phyloP scores from a whole-genome alignment of 2,113 vertebrate species.

The Suricata suricatta region DNA sequence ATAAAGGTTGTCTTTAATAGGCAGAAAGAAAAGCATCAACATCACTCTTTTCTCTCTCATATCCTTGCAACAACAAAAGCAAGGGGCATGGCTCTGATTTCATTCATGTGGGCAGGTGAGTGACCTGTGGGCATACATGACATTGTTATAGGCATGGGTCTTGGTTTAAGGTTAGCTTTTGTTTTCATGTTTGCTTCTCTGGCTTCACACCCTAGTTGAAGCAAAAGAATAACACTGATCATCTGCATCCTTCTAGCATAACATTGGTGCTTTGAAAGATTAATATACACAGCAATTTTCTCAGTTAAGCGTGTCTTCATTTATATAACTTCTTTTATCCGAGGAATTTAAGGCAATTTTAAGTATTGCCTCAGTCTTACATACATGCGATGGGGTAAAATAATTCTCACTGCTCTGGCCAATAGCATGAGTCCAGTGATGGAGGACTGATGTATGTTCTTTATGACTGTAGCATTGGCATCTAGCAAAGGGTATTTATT shows the following conservation, averaged over 20 bases:
- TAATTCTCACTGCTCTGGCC: neutral
- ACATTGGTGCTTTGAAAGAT: slow-evolving; percentile 22
- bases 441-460: neutral
- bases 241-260: neutral
- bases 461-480: neutral
- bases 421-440: neutral
- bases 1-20: slow-evolving; percentile 70
- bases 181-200: neutral
- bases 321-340: neutral
- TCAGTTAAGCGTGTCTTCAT: slow-evolving; percentile 35
- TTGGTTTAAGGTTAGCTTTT: neutral
- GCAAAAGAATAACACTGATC: neutral
- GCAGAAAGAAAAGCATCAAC: slow-evolving; percentile 34
- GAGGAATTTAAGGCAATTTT: neutral
- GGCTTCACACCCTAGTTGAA: neutral
- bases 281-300: slow-evolving; percentile 32
- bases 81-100: neutral
- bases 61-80: neutral
- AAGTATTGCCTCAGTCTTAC: neutral
- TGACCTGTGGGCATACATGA: neutral
- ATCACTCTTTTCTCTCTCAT: neutral
- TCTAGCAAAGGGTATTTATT: neutral
- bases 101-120: neutral
- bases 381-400: neutral
- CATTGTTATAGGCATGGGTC: neutral